phyloP scores from a whole-genome alignment of 2,113 vertebrate species.

The Parus major region DNA sequence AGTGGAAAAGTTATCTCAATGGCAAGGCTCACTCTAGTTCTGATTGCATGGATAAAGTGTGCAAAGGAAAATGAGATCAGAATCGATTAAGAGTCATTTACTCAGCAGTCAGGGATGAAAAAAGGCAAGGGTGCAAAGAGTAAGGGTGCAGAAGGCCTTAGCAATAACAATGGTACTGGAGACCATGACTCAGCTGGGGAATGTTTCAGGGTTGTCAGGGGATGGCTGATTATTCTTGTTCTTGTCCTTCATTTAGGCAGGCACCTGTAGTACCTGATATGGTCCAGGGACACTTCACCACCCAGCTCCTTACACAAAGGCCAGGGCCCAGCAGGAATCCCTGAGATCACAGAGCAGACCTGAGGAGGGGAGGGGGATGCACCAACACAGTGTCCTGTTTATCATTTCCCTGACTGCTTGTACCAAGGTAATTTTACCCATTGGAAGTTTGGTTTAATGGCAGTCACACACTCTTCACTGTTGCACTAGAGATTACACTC shows the following conservation, averaged over 20 bases:
- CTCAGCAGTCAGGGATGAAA: not conserved
- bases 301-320: not conserved
- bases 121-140: not conserved
- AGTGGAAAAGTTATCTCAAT: not conserved
- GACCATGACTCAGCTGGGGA: not conserved
- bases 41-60: fast-evolving
- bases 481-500: not conserved
- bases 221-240: not conserved
- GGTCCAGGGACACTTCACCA: not conserved
- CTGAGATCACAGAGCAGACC: not conserved
- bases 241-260: not conserved
- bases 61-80: not conserved
- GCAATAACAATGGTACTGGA: fast-evolving
- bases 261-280: not conserved
- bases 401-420: not conserved
- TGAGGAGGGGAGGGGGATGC: not conserved
- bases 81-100: not conserved
- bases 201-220: not conserved
- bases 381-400: not conserved
- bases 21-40: not conserved
- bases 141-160: not conserved
- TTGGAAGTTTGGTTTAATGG: not conserved
- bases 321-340: not conserved
- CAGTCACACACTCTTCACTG: not conserved
- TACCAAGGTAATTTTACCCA: not conserved